Evolutionary conservation across 2,797 vertebrate genomes (phyloP), one percentile per base, ranked within the genome.

Genomic region (Propithecus perrieri): DNA sequence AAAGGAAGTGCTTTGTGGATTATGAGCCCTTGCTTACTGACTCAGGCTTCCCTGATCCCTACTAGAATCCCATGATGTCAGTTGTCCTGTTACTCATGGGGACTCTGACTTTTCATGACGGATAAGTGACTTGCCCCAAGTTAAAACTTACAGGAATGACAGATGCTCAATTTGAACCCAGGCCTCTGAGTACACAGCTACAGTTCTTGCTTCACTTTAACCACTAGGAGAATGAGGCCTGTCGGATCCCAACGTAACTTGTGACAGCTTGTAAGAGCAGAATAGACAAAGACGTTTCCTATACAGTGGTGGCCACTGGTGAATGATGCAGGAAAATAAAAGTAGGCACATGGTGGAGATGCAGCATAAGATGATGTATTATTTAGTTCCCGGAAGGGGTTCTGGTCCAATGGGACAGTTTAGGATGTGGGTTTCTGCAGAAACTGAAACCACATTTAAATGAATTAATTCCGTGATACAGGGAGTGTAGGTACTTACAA

Each of bases 1-100:
- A 86, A 83, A 93, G 76, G 80, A 96, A n/a, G n/a, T 89, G 17
- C 63, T 92, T 88, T 61, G 57, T 18, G 89, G 67, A 86, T 95
- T 86, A 83, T 0, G 30, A 94, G 24, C 46, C 48, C 61, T 78
- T 90, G 91, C 63, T 94, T 53, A 53, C 81, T 61, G 78, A 67
- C 22, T 95, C 59, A 55, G 76, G 38, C 79, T 88, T 96, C 76
- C 59, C 30, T n/a, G 86, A 89, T 11, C 43, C 88, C 96, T 41
- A 15, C 81, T 46, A 38, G 78, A 91, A 83, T 17, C 33, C 63
- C 12, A 6, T 38, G 78, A 75, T 96, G 85, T 76, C 41, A 55
- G 2, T 74, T 84, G 71, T 85, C 78, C 35, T 88, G 53, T 92
- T 97, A 72, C 69, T 80, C 74, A 81, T 59, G 69, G 61, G 67